Conservation (phyloP, 1,140 invertebrate species). For the Conopomorpha cramerella region DNA sequence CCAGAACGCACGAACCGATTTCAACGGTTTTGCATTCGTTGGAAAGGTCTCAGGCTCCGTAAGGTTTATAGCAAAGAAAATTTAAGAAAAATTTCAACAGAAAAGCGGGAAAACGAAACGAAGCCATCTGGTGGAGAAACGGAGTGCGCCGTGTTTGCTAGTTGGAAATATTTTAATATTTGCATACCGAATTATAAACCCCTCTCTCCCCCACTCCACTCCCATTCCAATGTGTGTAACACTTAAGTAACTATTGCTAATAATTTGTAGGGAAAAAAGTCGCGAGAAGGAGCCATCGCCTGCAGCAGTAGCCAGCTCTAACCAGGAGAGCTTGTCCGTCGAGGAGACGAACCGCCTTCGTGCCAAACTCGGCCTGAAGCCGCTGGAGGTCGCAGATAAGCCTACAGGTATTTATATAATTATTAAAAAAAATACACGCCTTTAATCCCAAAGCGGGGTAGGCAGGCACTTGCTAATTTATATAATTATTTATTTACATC, state of each 20-base stretch:
- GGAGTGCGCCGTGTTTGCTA: neutral
- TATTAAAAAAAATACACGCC: too few relatives aligned
- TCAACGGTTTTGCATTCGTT: too few relatives aligned
- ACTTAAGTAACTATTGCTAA: too few relatives aligned
- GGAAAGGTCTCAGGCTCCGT: too few relatives aligned
- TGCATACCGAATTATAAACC: constrained; percentile 28
- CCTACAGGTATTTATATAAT: constrained; percentile 17
- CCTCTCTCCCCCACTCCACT: neutral
- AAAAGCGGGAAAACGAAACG: neutral
- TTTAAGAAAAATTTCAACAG: too few relatives aligned
- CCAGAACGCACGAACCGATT: too few relatives aligned
- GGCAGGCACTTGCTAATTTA: neutral
- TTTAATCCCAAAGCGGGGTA: too few relatives aligned
- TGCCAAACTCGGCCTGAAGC: constrained; percentile 92
- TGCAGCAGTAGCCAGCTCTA: constrained; percentile 7
- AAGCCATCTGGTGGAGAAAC: neutral
- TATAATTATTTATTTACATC: too few relatives aligned
- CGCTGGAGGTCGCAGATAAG: constrained; percentile 73
- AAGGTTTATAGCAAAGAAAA: too few relatives aligned
- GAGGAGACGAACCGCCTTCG: constrained; percentile 91
- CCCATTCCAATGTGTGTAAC: too few relatives aligned
- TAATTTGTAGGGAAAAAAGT: constrained; percentile 28
- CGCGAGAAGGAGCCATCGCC: constrained; percentile 11
- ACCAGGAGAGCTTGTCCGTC: constrained; percentile 73
- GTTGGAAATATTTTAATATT: neutral